phyloP scores from a whole-genome alignment of 2,888 invertebrate genomes.

The Brachypterus glaber region DNA sequence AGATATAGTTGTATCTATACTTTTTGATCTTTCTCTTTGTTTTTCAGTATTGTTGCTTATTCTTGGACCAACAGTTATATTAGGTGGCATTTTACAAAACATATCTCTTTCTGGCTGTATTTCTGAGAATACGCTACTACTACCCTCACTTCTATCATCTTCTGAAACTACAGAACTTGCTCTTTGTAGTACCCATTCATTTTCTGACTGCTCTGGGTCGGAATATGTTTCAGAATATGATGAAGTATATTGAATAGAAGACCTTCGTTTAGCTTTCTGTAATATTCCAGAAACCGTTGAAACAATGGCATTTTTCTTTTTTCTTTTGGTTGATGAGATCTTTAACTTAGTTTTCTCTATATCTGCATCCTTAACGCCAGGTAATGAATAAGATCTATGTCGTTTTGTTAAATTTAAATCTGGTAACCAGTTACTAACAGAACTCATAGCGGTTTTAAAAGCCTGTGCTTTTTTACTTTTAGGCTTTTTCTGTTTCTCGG shows the following conservation, averaged over 20 bases:
- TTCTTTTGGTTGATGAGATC: constrained; percentile 42
- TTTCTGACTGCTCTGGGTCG: constrained; percentile 68
- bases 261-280: constrained; percentile 71
- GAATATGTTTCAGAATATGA: constrained; percentile 55
- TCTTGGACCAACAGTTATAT: too few species aligned
- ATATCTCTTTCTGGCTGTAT: constrained; percentile 47
- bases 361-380: constrained; percentile 54
- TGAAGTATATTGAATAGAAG: constrained; percentile 44
- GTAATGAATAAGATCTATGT: constrained; percentile 73
- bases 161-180: constrained; percentile 64
- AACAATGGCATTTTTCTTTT: constrained; percentile 72
- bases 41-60: constrained; percentile 18
- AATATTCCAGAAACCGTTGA: constrained; percentile 77
- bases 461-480: constrained; percentile 59
- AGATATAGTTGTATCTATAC: neutral
- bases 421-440: constrained; percentile 71
- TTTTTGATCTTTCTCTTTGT: constrained; percentile 15
- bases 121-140: constrained; percentile 55
- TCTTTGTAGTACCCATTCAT: constrained; percentile 55
- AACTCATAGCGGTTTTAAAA: constrained; percentile 70
- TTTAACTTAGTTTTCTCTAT: constrained; percentile 42
- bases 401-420: constrained; percentile 69
- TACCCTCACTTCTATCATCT: constrained; percentile 50
- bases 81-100: constrained; percentile 52
- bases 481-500: constrained; percentile 43